phyloP scores from a whole-genome alignment of 1,140 invertebrate genomes.

The Alviniconcha marisindica region DNA sequence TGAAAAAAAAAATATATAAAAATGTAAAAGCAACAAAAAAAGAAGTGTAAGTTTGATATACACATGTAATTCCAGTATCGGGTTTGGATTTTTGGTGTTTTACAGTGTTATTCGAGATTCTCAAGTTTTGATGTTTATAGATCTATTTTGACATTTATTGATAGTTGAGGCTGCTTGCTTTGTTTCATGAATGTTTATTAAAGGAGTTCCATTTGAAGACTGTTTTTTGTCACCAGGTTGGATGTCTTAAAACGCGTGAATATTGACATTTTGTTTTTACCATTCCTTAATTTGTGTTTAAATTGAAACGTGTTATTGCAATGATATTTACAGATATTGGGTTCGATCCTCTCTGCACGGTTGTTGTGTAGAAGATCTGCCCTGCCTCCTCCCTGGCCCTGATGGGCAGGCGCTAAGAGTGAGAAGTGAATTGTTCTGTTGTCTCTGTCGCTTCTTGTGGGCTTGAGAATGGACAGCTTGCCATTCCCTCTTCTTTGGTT shows the following conservation, averaged over 20 bases:
- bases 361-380: slow-evolving; percentile 13
- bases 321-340: slow-evolving; percentile 53
- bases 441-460: neutral
- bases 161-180: slow-evolving; percentile 38
- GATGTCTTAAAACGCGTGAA: slow-evolving; percentile 21
- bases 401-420: neutral
- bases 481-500: neutral
- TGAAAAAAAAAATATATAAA: slow-evolving; percentile 19
- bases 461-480: neutral
- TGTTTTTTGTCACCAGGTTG: slow-evolving; percentile 38
- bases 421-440: neutral
- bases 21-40: slow-evolving; percentile 15
- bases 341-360: slow-evolving; percentile 22
- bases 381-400: slow-evolving; percentile 22
- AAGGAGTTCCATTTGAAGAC: slow-evolving; percentile 37
- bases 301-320: slow-evolving; percentile 56
- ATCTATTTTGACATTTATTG: slow-evolving; percentile 38
- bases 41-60: slow-evolving; percentile 33
- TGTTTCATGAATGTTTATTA: slow-evolving; percentile 37
- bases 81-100: slow-evolving; percentile 40
- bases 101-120: slow-evolving; percentile 45
- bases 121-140: slow-evolving; percentile 42
- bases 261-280: slow-evolving; percentile 54
- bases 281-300: slow-evolving; percentile 60
- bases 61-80: slow-evolving; percentile 42